phyloP scores from a whole-genome alignment of 2,888 invertebrate genomes.

The Cephus sareptanus region DNA sequence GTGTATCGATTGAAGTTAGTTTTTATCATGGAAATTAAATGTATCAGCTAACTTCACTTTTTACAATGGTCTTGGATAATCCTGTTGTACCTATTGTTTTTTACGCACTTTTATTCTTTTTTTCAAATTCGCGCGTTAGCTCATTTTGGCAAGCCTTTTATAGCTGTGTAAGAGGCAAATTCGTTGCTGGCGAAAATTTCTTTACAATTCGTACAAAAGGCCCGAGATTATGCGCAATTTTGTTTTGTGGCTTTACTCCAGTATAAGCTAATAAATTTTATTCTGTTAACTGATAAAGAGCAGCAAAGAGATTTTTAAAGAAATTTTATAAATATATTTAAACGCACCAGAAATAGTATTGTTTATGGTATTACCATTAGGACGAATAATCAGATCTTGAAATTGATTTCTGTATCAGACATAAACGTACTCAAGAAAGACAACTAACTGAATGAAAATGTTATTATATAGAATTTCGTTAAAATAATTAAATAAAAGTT shows the following conservation, averaged over 20 bases:
- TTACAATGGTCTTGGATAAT: background rate
- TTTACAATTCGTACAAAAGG: slow-evolving; percentile 36
- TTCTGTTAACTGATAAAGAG: background rate
- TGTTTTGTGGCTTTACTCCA: background rate
- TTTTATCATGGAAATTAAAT: background rate
- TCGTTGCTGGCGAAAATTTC: slow-evolving; percentile 48
- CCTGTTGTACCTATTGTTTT: background rate
- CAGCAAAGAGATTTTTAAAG: no score
- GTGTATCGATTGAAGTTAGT: background rate
- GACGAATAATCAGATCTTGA: background rate
- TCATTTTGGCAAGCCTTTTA: slow-evolving; percentile 44
- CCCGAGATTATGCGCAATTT: slow-evolving; percentile 3
- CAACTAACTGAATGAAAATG: background rate
- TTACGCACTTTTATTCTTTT: background rate
- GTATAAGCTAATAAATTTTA: background rate
- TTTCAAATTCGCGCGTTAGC: slow-evolving; percentile 33
- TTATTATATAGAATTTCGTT: background rate
- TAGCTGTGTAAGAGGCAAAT: slow-evolving; percentile 43
- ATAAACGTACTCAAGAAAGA: background rate
- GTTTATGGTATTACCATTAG: background rate
- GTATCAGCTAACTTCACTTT: background rate
- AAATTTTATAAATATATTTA: background rate
- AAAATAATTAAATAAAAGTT: background rate
- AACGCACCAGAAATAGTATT: background rate
- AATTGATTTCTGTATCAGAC: background rate